Evolutionary conservation across 1,140 invertebrate species (phyloP).

Genomic region (Drosophila hydei): DNA sequence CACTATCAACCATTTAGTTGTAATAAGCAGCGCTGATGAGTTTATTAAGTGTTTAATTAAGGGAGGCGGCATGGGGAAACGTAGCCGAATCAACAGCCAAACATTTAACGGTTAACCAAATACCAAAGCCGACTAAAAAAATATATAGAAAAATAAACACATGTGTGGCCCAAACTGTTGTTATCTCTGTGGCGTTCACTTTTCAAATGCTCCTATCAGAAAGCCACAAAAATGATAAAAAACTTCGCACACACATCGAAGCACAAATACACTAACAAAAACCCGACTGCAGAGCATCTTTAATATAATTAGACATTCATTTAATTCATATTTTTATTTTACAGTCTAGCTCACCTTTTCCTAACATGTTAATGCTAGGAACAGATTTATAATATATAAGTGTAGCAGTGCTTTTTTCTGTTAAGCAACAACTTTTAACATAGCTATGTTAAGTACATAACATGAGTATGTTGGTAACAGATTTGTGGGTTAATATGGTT

Average conservation of each 20-base stretch:
- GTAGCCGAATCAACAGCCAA: constrained; percentile 57
- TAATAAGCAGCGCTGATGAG: constrained; percentile 67
- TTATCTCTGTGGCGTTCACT: constrained; percentile 52
- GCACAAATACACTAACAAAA: not conserved
- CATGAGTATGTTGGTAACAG: too few relatives aligned
- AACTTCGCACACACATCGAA: not conserved
- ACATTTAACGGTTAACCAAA: constrained; percentile 31
- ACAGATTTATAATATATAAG: too few relatives aligned
- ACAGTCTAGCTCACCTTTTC: too few relatives aligned
- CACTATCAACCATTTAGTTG: constrained; percentile 1
- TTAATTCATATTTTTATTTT: not conserved
- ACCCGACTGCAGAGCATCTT: not conserved
- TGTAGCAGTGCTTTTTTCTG: too few relatives aligned
- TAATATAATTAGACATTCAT: not conserved
- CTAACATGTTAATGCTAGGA: too few relatives aligned
- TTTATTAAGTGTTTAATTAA: constrained; percentile 76
- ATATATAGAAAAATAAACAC: constrained; percentile 24
- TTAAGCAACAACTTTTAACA: too few relatives aligned
- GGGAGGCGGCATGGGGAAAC: constrained; percentile 47
- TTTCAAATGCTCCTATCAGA: constrained; percentile 48
- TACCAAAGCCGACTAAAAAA: constrained; percentile 6
- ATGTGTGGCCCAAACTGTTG: constrained; percentile 33
- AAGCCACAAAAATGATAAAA: constrained; percentile 7
- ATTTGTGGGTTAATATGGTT: too few relatives aligned
- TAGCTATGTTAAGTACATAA: too few relatives aligned